Conservation (phyloP, 2,113 vertebrate genomes). For the Progne subis region DNA sequence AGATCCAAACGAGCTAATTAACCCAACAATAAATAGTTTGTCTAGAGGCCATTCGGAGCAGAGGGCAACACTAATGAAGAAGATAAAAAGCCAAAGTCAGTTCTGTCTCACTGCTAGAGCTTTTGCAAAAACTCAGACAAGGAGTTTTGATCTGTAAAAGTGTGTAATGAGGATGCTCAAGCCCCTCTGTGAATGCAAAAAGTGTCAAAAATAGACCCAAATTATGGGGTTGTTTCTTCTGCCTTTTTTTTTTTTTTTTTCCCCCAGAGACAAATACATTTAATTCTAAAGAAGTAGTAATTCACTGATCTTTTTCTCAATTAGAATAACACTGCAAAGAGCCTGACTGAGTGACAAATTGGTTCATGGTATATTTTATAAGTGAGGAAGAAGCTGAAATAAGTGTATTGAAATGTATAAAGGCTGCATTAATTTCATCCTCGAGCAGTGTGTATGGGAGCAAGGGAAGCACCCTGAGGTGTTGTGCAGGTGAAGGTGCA, state of each 20-base stretch:
- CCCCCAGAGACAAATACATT: neutral
- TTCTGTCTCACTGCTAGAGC: neutral
- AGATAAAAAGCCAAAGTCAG: neutral
- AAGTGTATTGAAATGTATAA: neutral
- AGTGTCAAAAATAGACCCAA: neutral
- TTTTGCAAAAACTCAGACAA: neutral
- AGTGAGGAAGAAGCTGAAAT: neutral
- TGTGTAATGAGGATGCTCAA: neutral
- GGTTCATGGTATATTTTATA: neutral
- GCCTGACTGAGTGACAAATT: neutral
- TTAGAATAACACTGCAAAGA: neutral
- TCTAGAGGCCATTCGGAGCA: neutral
- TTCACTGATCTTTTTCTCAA: neutral
- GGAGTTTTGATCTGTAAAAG: neutral
- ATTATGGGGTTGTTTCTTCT: neutral
- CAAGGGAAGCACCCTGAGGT: neutral
- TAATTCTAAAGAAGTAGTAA: neutral
- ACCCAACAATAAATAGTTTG: slow-evolving; percentile 22
- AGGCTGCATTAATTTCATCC: neutral
- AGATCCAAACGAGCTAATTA: neutral
- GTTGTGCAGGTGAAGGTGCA: neutral
- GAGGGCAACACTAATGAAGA: neutral
- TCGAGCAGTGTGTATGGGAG: rapidly evolving
- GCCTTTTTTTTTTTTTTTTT: neutral
- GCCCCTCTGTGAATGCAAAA: neutral